Evolutionary conservation across 2,888 invertebrate genomes (phyloP), one percentile per base, ranked within the genome.

Genomic region (Nemapogon koenigi): DNA sequence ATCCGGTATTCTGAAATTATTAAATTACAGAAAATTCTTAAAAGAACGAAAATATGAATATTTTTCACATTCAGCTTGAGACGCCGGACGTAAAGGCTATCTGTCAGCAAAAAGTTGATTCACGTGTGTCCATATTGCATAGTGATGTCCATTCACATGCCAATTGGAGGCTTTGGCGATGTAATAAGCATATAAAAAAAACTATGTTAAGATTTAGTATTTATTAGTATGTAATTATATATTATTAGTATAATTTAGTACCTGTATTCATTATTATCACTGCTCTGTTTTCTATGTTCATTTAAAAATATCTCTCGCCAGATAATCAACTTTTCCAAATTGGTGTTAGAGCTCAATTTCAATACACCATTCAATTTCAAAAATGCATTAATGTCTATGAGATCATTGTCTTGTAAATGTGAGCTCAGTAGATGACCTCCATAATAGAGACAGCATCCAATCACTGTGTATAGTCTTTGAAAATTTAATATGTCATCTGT

Each of bases 401-500:
- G 75, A 61, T 92, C 89, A 41, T 86, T 84, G 37, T 86, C 81
- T 43, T 86, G 84, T 45, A 94, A 73, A 64, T 94, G 94, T 4
- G 89, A 89, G 41, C 88, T 86, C 30, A 95, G 59, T 42, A 94
- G 69, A 59, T 88, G 89, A 11, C 88, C 88, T 49, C 85, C 72
- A 46, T 84, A 83, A 53, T 83, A 86, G 16, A 86, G 53, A 49
- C 84, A 83, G 2, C 83, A 79, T 15, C 89, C 89, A 42, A 86
- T 63, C 26, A 89, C 84, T 11, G 83, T 84, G 53, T 85, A 88
- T 2, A 89, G 63, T 47, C 91, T 78, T 72, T 90, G 88, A 52
- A 88, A 88, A 50, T 87, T 86, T 55, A 88, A 83, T 11, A 87
- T 83, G 52, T 88, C 90, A 57, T 91, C 90, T 51, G 88, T 90